Evolutionary conservation across 2,797 vertebrate genomes (phyloP), one percentile per base, ranked within the genome.

Genomic region (Myotis pilosus): DNA sequence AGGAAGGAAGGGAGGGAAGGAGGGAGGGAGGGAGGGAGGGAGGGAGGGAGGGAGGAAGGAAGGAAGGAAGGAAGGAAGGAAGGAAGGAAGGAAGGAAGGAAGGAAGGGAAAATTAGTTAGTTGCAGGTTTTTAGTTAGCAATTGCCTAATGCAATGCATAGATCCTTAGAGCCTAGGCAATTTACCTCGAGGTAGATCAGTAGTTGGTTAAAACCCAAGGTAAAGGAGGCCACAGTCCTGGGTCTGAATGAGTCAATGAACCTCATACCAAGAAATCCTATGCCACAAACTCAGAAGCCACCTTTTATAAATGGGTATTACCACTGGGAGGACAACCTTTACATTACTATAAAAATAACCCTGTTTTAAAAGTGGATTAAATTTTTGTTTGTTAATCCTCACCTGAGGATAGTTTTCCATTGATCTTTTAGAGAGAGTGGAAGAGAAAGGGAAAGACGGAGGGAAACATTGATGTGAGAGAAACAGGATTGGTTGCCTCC

Each of bases 261-360:
- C 30, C 33, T 49, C 41, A 87, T 38, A 75, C 28, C 57, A 69
- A 44, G 81, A 92, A 76, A 93, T 86, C 38, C 55, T 69, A 5
- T 49, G 74, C 68, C 38, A 94, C n/a, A 69, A 62, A 85, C 8
- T 90, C 19, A 93, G 78, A 95, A 87, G 55, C 41, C 30, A 69
- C 5, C 22, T 64, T 55, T 84, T 28, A 86, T 23, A 80, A 89
- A 88, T 0, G 2, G 8, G 3, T n/a, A 78, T 60, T 55, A 72
- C 22, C 83, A 49, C 8, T 49, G 41, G 25, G 33, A 91, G 53
- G 30, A 51, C 55, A 78, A 36, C 19, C 16, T 85, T 55, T 20
- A 11, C 2, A 60, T 44, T 80, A 68, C 47, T 66, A 83, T 89
- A 71, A 72, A 94, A 90, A 94, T 30, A 38, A 74, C 19, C 5